A percentile compares a stretch with the other conserved stretches of the same genome.
Conservation (phyloP, 2,113 vertebrate genomes). For the Megaptera novaeangliae region DNA sequence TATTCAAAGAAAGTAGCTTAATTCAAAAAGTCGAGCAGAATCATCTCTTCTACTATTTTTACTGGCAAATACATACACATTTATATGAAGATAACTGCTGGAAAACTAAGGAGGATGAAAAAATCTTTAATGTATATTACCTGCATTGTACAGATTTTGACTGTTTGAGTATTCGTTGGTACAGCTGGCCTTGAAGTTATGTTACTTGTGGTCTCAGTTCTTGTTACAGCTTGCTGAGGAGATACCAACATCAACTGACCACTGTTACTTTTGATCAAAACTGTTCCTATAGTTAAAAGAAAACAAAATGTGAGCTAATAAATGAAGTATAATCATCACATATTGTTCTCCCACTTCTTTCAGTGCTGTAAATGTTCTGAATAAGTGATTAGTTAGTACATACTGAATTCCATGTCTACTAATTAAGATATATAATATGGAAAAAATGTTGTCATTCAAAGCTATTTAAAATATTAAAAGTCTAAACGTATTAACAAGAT, state of each 20-base stretch:
- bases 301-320: slow-evolving; percentile 17
- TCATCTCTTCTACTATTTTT: background rate
- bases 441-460: slow-evolving; percentile 42
- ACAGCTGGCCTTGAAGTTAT: slow-evolving; percentile 69
- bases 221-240: slow-evolving; percentile 91
- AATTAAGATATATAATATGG: background rate
- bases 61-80: background rate
- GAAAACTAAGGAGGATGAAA: background rate
- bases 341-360: slow-evolving; percentile 6
- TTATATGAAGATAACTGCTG: background rate
- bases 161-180: slow-evolving; percentile 59
- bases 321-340: background rate
- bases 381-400: background rate
- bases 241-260: slow-evolving; percentile 96
- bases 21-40: background rate
- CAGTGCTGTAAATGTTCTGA: background rate
- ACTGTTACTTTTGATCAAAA: slow-evolving; percentile 92
- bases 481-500: background rate
- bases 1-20: background rate
- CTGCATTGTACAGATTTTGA: slow-evolving; percentile 83
- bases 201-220: slow-evolving; percentile 78
- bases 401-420: slow-evolving; percentile 1
- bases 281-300: slow-evolving; percentile 85
- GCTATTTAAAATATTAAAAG: slow-evolving; percentile 27
- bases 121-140: slow-evolving; percentile 69